Evolutionary conservation across 2,113 vertebrate species (phyloP), one percentile per base, ranked within the genome.

Genomic region (Mohoua ochrocephala): DNA sequence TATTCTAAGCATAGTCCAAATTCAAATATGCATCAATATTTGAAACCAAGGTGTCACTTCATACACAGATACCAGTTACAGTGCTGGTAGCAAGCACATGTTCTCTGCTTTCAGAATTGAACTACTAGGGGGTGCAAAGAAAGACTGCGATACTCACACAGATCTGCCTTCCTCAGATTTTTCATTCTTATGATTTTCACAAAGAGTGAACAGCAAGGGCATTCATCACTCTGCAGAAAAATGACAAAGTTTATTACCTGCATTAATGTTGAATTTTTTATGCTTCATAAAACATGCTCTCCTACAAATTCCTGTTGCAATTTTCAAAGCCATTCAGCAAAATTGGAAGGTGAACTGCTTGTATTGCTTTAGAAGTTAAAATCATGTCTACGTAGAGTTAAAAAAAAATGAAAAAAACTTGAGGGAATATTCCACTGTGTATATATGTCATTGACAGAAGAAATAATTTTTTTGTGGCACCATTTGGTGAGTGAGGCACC

Each of bases 151-250:
- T 97, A 97, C 96, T 97, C 44, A 97, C 96, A 69, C 4, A 91
- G 35, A 61, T 96, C 96, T 79, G 87, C 82, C 45, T 94, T 96
- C 79, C 94, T 92, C 70, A 97, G 81, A 61, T 97, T 96, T 96
- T 84, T 96, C 81, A 97, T 96, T 89, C 95, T 79, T 79, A 97
- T 13, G 9, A 96, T 90, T 96, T 94, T 97, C 56, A 97, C 93
- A 54, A 70, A 87, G 27, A 97, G 59, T 15, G 27, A 95, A 33
- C 33, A 91, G 78, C 95, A 97, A 0, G 96, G 96, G 9, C 94
- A 96, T 93, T 96, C 95, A 63, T 96, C 93, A n/a, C 18, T 54
- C 95, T 97, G 89, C 63, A 85, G 41, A 45, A 84, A 75, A 94
- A 69, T 45, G 7, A 53, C 10, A 67, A 81, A 39, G 23, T 56